Evolutionary conservation across 2,888 invertebrate genomes (phyloP).

Genomic region (Acleris emargana): DNA sequence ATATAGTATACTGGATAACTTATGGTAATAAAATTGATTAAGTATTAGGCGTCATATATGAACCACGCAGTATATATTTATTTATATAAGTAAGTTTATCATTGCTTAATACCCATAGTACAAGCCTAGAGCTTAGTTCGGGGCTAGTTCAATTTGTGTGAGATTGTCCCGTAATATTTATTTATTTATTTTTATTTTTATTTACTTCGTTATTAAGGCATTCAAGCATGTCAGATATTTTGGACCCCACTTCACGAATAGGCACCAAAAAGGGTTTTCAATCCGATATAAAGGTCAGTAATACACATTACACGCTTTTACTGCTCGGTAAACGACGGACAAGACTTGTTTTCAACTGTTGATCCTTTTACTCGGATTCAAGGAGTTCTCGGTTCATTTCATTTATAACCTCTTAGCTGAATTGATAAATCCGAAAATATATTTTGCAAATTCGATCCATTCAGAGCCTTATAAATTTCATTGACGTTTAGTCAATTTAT

Average conservation of each 20-base stretch:
- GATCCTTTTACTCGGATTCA: constrained; percentile 21
- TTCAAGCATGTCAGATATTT: too few species aligned
- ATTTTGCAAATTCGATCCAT: constrained; percentile 5
- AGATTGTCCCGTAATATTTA: too few species aligned
- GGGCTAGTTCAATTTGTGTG: too few species aligned
- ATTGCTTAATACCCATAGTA: too few species aligned
- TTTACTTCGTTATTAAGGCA: too few species aligned
- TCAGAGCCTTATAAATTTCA: neutral
- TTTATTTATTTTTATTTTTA: too few species aligned
- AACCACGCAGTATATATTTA: too few species aligned
- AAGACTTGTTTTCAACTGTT: constrained; percentile 22
- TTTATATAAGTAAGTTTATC: too few species aligned
- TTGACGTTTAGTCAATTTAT: neutral
- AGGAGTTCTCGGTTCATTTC: constrained; percentile 1
- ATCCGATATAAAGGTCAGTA: constrained; percentile 22
- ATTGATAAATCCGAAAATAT: constrained; percentile 3
- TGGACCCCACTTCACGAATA: neutral
- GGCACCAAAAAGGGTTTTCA: constrained; percentile 18
- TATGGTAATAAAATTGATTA: too few species aligned
- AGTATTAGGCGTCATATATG: too few species aligned
- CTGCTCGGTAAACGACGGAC: constrained; percentile 11
- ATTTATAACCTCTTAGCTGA: constrained; percentile 14
- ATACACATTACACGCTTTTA: constrained; percentile 30
- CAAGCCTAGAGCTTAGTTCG: too few species aligned
- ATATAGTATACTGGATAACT: too few species aligned